phyloP scores from a whole-genome alignment of 1,140 invertebrate genomes.

The Caenorhabditis tropicalis region DNA sequence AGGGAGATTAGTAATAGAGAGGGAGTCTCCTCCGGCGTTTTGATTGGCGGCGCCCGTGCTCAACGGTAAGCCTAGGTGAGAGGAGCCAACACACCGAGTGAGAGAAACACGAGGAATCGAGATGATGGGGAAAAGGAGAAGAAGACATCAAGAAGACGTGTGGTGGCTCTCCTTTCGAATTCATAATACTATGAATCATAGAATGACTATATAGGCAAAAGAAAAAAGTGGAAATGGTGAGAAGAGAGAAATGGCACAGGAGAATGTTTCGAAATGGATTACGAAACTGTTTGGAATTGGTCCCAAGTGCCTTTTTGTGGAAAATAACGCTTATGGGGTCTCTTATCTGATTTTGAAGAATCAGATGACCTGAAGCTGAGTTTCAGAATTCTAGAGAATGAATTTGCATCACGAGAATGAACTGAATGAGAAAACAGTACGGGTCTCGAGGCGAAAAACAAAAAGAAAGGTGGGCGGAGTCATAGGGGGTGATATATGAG shows the following conservation, averaged over 20 bases:
- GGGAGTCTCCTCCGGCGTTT: background rate
- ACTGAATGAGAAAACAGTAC: too few relatives aligned
- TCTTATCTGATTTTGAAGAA: background rate
- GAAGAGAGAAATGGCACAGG: background rate
- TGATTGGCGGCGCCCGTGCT: background rate
- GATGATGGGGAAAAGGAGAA: background rate
- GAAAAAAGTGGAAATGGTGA: background rate
- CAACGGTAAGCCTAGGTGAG: conserved; percentile 24
- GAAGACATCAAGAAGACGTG: background rate
- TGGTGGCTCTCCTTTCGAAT: conserved; percentile 22
- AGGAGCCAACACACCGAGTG: too few relatives aligned
- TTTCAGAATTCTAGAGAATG: too few relatives aligned
- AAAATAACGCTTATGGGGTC: background rate
- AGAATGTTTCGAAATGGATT: background rate
- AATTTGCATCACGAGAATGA: too few relatives aligned
- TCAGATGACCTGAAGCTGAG: too few relatives aligned
- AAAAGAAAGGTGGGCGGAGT: background rate
- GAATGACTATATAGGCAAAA: background rate
- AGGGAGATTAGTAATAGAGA: background rate
- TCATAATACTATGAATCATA: conserved; percentile 44
- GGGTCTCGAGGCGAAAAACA: background rate
- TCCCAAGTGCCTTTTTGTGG: background rate
- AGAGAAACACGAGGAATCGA: too few relatives aligned
- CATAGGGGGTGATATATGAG: too few relatives aligned
- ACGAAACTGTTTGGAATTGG: background rate